Conservation (phyloP, 2,113 vertebrate species). For the Herpailurus yagouaroundi region DNA sequence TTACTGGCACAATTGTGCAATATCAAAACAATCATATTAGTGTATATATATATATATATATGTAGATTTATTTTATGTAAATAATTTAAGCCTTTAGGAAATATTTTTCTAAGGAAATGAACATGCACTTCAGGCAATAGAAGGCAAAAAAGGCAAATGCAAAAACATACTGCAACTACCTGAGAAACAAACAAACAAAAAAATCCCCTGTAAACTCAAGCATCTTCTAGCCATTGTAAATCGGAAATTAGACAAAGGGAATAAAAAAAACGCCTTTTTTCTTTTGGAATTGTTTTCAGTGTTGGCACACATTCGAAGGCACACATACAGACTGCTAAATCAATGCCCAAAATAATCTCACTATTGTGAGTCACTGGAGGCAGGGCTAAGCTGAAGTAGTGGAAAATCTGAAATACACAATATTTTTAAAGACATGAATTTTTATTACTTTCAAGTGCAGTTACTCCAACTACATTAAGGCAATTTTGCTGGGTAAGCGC, state of each 20-base stretch:
- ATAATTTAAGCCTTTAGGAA: background rate
- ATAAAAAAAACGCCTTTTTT: background rate
- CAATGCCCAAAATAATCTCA: slow-evolving; percentile 12
- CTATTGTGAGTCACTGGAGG: slow-evolving; percentile 49
- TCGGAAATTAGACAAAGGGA: background rate
- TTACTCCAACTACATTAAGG: slow-evolving; percentile 48
- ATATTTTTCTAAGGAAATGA: slow-evolving; percentile 49
- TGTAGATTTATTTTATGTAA: background rate
- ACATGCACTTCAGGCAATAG: background rate
- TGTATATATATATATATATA: background rate
- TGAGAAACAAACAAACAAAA: background rate
- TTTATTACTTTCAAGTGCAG: slow-evolving; percentile 60
- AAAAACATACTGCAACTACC: background rate
- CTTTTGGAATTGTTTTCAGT: slow-evolving; percentile 33
- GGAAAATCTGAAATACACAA: slow-evolving; percentile 62
- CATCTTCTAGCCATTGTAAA: background rate
- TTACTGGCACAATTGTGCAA: slow-evolving; percentile 17
- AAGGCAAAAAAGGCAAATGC: slow-evolving; percentile 12
- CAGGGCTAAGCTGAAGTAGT: slow-evolving; percentile 36
- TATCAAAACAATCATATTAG: background rate
- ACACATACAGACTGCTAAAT: slow-evolving; percentile 31
- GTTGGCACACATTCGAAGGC: slow-evolving; percentile 29
- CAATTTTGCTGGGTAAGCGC: background rate
- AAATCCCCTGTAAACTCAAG: background rate
- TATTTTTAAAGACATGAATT: slow-evolving; percentile 62